Percentiles rank a stretch among this genome's conserved stretches.
Evolutionary conservation across 2,797 vertebrate species (phyloP).

Genomic region (Dendrocincla fuliginosa): DNA sequence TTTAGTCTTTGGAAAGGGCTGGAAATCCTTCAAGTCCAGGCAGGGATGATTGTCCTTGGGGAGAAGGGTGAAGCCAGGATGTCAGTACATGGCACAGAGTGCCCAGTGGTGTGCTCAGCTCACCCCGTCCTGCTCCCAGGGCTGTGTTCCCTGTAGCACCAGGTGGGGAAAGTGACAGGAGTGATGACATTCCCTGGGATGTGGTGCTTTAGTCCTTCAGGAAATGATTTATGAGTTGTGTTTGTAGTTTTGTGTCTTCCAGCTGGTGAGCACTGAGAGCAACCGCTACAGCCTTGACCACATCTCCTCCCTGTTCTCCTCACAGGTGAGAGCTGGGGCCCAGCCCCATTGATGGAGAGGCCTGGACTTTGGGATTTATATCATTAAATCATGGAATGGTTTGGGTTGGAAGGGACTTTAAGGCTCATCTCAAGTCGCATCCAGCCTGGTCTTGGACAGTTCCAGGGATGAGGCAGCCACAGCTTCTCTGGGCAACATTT

Average conservation of each 20-base stretch:
- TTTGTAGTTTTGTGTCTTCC: constrained; percentile 89
- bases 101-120: background rate
- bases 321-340: constrained; percentile 79
- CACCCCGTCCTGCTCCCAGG: background rate
- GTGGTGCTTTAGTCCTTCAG: background rate
- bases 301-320: constrained; percentile 88
- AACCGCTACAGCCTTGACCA: constrained; percentile 91
- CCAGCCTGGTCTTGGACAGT: background rate
- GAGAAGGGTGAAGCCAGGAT: background rate
- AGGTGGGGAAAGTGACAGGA: background rate
- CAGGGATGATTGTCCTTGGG: background rate
- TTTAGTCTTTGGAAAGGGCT: background rate
- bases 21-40: fast-evolving
- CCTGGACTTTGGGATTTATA: background rate
- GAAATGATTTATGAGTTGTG: background rate
- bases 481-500: background rate
- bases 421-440: background rate
- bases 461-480: background rate
- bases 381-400: background rate
- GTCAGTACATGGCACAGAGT: fast-evolving
- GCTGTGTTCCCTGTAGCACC: no score
- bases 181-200: fast-evolving
- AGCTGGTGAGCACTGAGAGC: constrained; percentile 86
- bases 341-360: background rate
- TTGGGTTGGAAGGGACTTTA: background rate